Evolutionary conservation across 1,140 invertebrate genomes (phyloP).

Genomic region (Drosophila truncata): DNA sequence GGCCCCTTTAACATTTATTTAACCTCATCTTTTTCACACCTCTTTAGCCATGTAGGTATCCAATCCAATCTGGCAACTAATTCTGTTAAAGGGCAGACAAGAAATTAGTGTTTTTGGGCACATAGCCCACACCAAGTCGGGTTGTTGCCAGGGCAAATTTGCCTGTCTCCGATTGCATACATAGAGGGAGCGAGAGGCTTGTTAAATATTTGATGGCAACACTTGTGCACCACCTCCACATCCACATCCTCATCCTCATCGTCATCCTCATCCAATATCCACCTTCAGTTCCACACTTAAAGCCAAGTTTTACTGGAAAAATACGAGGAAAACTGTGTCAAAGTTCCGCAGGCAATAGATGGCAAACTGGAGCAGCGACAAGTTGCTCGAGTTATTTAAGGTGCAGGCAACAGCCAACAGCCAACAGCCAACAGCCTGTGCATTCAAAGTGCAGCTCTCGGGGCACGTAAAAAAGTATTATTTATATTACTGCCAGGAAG

Average conservation of each 20-base stretch:
- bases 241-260: too few relatives aligned
- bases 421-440: slow-evolving; percentile 25
- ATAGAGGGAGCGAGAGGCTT: slow-evolving; percentile 4
- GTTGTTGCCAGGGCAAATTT: slow-evolving; percentile 16
- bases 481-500: slow-evolving; percentile 58
- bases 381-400: slow-evolving; percentile 72
- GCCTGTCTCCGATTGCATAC: slow-evolving; percentile 38
- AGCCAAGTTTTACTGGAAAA: slow-evolving; percentile 34
- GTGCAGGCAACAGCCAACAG: slow-evolving; percentile 40
- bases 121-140: slow-evolving; percentile 16
- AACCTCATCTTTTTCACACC: slow-evolving; percentile 10
- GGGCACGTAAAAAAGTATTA: slow-evolving; percentile 61
- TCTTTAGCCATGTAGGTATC: background rate
- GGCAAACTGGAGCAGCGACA: slow-evolving; percentile 52
- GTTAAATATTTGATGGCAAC: slow-evolving; percentile 42
- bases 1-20: slow-evolving; percentile 4
- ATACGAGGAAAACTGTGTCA: slow-evolving; percentile 34
- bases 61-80: slow-evolving; percentile 13
- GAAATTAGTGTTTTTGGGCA: slow-evolving; percentile 24
- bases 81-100: slow-evolving; percentile 4
- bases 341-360: slow-evolving; percentile 45
- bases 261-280: background rate
- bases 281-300: slow-evolving; percentile 19
- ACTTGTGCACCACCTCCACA: slow-evolving; percentile 14
- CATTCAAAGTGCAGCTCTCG: slow-evolving; percentile 24